Percentiles rank a stretch among this genome's conserved stretches.
phyloP scores from a whole-genome alignment of 2,113 vertebrate genomes.

The Pachyramphus minor region DNA sequence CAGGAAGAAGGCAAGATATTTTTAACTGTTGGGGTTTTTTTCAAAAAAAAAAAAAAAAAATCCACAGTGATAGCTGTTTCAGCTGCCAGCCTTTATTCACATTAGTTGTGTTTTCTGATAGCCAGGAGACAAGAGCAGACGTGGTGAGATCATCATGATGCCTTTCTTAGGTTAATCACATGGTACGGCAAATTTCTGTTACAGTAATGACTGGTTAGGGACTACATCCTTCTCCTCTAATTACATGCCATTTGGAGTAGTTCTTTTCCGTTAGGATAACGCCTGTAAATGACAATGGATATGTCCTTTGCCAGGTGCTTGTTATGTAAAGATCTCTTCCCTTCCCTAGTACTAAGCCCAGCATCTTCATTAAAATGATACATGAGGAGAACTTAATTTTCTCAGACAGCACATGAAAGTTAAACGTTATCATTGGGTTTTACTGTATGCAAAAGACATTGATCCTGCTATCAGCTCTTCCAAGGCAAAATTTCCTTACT shows the following conservation, averaged over 20 bases:
- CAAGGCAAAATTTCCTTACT: not conserved
- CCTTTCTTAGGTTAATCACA: slow-evolving; percentile 54
- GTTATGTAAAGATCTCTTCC: not conserved
- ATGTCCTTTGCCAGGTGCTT: not conserved
- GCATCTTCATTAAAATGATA: not conserved
- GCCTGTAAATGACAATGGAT: not conserved
- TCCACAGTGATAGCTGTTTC: not conserved
- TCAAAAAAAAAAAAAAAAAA: not conserved
- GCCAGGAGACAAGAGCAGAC: slow-evolving; percentile 22
- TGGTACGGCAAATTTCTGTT: not conserved
- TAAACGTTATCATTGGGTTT: not conserved
- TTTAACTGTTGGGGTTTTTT: not conserved
- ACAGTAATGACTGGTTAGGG: slow-evolving; percentile 40
- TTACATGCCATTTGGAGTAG: not conserved
- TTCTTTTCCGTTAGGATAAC: not conserved
- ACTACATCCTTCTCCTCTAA: slow-evolving; percentile 44
- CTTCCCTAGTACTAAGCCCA: not conserved
- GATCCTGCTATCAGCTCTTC: not conserved
- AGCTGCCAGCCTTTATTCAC: not conserved
- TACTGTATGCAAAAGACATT: not conserved
- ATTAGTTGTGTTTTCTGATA: not conserved
- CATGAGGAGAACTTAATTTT: not conserved
- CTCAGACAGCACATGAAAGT: not conserved
- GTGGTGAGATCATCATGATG: not conserved
- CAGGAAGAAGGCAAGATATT: slow-evolving; percentile 52